Conservation (phyloP, 2,888 invertebrate genomes). For the Oeneis ivallda region DNA sequence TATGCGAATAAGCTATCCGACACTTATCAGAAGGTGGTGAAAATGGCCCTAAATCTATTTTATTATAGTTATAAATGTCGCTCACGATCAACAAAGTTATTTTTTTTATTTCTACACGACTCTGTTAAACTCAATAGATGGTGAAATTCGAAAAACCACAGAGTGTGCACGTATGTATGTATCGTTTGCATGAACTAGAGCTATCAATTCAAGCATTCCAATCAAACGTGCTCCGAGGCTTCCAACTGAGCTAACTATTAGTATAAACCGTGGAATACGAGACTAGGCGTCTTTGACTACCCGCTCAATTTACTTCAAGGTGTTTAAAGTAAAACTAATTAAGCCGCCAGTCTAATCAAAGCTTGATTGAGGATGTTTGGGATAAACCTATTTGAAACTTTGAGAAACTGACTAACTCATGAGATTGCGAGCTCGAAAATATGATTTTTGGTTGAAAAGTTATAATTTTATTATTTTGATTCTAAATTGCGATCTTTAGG, state of each 20-base stretch:
- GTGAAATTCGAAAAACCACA: not conserved
- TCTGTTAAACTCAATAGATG: too few relatives aligned
- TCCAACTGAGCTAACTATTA: slow-evolving; percentile 8
- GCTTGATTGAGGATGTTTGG: slow-evolving; percentile 17
- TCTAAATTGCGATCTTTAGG: too few relatives aligned
- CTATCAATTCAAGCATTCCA: slow-evolving; percentile 7
- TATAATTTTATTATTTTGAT: not conserved
- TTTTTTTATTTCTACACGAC: too few relatives aligned
- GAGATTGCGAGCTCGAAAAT: not conserved
- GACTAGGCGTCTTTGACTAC: slow-evolving; percentile 27
- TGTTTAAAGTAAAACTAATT: slow-evolving; percentile 28
- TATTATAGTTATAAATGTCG: too few relatives aligned
- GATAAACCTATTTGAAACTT: slow-evolving; percentile 4
- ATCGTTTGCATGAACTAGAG: not conserved
- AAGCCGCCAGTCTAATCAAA: slow-evolving; percentile 19
- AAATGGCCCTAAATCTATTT: too few relatives aligned
- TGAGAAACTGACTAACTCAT: not conserved
- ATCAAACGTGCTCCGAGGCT: slow-evolving; percentile 11
- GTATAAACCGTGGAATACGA: slow-evolving; percentile 13
- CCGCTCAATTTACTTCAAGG: slow-evolving; percentile 19
- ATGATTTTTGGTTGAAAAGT: not conserved
- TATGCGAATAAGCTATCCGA: too few relatives aligned
- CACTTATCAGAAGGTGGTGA: too few relatives aligned
- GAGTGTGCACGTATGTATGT: not conserved
- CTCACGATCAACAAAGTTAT: too few relatives aligned